These are phyloP conservation scores for Lophius piscatorius DNA, from an alignment of 2,113 vertebrate genomes.

Conservation along the genomic window DNA sequence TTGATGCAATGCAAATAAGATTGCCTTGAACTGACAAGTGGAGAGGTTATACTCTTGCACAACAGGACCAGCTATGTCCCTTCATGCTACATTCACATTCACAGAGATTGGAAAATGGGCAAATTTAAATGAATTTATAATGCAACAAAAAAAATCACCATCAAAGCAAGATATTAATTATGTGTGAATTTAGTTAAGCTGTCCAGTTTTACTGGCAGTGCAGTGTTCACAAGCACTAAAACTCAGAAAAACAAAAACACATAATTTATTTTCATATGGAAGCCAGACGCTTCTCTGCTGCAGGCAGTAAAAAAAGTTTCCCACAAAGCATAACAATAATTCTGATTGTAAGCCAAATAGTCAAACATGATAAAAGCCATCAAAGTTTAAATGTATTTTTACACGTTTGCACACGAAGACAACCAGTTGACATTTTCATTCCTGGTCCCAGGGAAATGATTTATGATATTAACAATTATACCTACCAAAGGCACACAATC, in stretches of 20 bases:
- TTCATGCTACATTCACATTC: constrained; percentile 1
- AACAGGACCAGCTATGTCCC: neutral
- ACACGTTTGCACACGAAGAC: constrained; percentile 42
- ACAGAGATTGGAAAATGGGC: neutral
- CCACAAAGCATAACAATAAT: constrained; percentile 33
- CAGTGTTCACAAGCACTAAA: constrained; percentile 35
- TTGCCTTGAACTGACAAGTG: too few relatives aligned
- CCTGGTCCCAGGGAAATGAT: constrained; percentile 24
- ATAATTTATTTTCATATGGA: constrained; percentile 61
- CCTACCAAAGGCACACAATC: constrained; percentile 18
- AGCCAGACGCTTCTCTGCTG: constrained; percentile 38
- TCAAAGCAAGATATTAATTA: constrained; percentile 13
- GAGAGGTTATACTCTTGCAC: constrained; percentile 9
- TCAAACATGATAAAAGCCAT: constrained; percentile 7
- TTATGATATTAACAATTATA: constrained; percentile 34
- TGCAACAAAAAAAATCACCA: neutral
- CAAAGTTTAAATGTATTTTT: constrained; percentile 36
- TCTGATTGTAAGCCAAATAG: constrained; percentile 33
- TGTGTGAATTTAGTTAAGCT: constrained; percentile 10
- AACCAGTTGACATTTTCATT: constrained; percentile 38
- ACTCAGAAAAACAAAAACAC: constrained; percentile 44
- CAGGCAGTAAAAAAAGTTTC: constrained; percentile 29
- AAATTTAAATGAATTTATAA: neutral
- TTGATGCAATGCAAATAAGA: too few relatives aligned
- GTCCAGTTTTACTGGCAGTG: constrained; percentile 12